Base-by-base conservation (phyloP, 2,888 invertebrate genomes). In the Rhagonycha fulva region DNA sequence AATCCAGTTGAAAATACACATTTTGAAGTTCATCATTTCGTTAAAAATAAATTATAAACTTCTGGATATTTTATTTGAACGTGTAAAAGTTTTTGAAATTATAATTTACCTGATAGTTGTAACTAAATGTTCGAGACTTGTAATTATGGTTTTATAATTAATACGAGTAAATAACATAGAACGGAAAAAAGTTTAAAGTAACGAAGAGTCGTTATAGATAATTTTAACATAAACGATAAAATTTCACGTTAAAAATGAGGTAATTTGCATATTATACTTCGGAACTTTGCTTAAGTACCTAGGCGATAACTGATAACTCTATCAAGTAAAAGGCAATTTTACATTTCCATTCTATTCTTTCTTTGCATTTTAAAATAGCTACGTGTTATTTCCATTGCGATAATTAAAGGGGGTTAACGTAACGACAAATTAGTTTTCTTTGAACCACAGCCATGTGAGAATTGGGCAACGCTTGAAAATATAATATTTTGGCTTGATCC, bases 401-500 rank as follows among this genome's bases (percentile, higher is more conserved):
- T 47, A 47, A 47, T 47, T n/a, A 47, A n/a, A 47, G 47, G n/a
- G 47, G 47, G 47, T 47, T 47, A 47, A 47, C 47, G n/a, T 47
- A 47, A 47, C 4, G 47, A 47, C 7, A 47, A 47, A 47, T 47
- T 47, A 47, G 47, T 47, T 47, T 47, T 47, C n/a, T 47, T 12
- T n/a, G 47, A 47, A 47, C 47, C 47, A n/a, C 47, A n/a, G 47
- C n/a, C 47, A 47, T 5, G 47, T 47, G n/a, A 47, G 47, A 47
- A 47, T 3, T 32, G 47, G 47, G 47, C n/a, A n/a, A 7, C 9
- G 32, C 14, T 30, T 14, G 28, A 14, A 14, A 28, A 24, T 68
- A 2, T 24, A 69, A 71, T 82, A 81, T 83, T 79, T 84, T 85
- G 83, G 86, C 87, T 87, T 85, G 87, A 86, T 86, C 87, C 85